These are phyloP conservation scores for Gymnodraco acuticeps DNA, from an alignment of 2,797 vertebrate genomes.

Conservation along the genomic window DNA sequence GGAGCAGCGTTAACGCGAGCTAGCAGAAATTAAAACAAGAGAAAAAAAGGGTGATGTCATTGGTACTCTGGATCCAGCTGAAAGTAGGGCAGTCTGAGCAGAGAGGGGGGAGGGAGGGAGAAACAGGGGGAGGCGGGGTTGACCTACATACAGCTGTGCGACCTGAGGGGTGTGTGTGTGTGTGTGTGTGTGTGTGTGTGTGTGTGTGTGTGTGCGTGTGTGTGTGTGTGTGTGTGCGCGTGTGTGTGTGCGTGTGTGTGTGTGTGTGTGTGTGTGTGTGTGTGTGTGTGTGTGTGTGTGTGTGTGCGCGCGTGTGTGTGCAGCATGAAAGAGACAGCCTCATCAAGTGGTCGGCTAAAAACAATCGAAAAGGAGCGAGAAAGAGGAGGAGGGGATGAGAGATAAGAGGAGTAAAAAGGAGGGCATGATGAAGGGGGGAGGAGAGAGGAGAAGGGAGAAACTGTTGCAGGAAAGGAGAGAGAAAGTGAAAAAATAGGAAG, in stretches of 20 bases:
- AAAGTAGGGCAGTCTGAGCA: constrained; percentile 85
- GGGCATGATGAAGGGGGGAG: constrained; percentile 36
- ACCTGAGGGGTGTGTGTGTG: constrained; percentile 66
- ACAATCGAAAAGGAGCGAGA: constrained; percentile 51
- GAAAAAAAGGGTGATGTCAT: constrained; percentile 80
- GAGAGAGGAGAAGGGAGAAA: constrained; percentile 1
- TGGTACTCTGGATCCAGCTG: constrained; percentile 77
- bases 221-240: neutral
- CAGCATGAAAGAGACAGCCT: constrained; percentile 67
- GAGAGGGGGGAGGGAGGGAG: constrained; percentile 48
- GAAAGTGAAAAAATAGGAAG: constrained; percentile 35
- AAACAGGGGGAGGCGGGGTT: constrained; percentile 53
- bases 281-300: constrained; percentile 22
- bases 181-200: constrained; percentile 38
- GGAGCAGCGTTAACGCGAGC: constrained; percentile 28
- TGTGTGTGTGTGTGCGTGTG: constrained; percentile 25
- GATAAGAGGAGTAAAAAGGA: neutral
- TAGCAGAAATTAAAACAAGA: constrained; percentile 38
- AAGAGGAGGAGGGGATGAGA: constrained; percentile 29
- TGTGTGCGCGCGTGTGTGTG: constrained; percentile 3
- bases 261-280: constrained; percentile 35
- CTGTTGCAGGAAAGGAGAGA: constrained; percentile 42
- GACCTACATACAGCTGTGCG: constrained; percentile 85
- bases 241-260: constrained; percentile 31
- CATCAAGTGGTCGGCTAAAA: constrained; percentile 67